Conservation (phyloP, 2,113 vertebrate species). For the Corvus moneduloides region DNA sequence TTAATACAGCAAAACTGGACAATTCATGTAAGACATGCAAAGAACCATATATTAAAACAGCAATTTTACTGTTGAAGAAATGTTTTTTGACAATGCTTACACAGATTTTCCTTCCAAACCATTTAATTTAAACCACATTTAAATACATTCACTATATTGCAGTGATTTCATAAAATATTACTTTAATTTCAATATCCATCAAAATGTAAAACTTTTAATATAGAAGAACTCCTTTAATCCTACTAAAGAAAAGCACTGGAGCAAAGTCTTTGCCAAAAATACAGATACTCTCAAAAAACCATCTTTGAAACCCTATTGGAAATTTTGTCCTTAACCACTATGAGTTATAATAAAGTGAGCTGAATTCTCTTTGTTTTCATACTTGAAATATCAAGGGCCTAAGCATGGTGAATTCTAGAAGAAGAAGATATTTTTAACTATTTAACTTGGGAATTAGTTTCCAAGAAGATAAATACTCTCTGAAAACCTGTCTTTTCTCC, state of each 20-base stretch:
- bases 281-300: not conserved
- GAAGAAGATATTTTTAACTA: not conserved
- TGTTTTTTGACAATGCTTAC: not conserved
- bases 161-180: not conserved
- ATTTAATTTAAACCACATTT: not conserved
- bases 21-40: not conserved
- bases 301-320: not conserved
- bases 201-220: not conserved
- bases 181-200: constrained; percentile 4
- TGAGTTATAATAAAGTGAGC: not conserved
- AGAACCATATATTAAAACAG: not conserved
- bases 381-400: not conserved
- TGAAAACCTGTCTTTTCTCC: not conserved
- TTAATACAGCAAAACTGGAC: not conserved
- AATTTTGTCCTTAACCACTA: not conserved
- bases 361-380: not conserved
- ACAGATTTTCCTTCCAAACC: not conserved
- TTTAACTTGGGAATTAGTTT: not conserved
- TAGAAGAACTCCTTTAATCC: not conserved
- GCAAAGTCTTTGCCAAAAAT: not conserved
- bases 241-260: not conserved
- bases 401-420: not conserved
- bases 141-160: not conserved
- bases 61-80: not conserved
- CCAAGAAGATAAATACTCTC: not conserved